Base-by-base conservation (phyloP, 2,113 vertebrate genomes). In the Thomomys bottae region DNA sequence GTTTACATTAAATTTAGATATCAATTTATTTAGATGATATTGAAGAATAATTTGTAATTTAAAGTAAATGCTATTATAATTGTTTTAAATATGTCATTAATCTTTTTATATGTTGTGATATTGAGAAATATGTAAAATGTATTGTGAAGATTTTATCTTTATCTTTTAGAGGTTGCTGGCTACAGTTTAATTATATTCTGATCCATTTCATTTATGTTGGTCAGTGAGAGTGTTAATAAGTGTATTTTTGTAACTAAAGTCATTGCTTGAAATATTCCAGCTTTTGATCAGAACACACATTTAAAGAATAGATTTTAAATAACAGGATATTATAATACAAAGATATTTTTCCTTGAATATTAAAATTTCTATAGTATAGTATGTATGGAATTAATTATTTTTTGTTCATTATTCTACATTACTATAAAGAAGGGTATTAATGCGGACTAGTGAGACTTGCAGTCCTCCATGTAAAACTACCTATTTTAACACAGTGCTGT, bases 401-500 rank as follows among this genome's bases (percentile, higher is more conserved):
- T 85, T 11, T 80, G 9, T 88, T 84, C 82, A 87, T 71, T 83
- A 82, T 8, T 59, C 4, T 77, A 63, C 24, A 68, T 73, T 82
- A 68, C 79, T 70, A 21, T 80, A 93, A 91, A 72, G 24, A 32
- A 40, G 32, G 36, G 0, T 64, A 75, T 12, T 32, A 18, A 49
- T 83, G 6, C 18, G 6, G 40, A 3, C 42, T 92, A 57, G 21
- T 64, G 79, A 88, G 66, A 54, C 12, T 54, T 12, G 9, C 59
- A 67, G 71, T 8, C 5, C 49, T 11, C 59, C 87, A 68, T 49
- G 57, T 64, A 77, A 87, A 54, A 8, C 30, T 89, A 88, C 57
- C 38, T 92, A 88, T 61, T 79, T 66, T 93, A 91, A 66, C 30
- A 92, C 71, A 88, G 45, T 30, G 79, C 2, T 28, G 4, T 92